A percentile compares a stretch with the other conserved stretches of the same genome.
Conservation (phyloP, 2,113 vertebrate species). For the Carettochelys insculpta region DNA sequence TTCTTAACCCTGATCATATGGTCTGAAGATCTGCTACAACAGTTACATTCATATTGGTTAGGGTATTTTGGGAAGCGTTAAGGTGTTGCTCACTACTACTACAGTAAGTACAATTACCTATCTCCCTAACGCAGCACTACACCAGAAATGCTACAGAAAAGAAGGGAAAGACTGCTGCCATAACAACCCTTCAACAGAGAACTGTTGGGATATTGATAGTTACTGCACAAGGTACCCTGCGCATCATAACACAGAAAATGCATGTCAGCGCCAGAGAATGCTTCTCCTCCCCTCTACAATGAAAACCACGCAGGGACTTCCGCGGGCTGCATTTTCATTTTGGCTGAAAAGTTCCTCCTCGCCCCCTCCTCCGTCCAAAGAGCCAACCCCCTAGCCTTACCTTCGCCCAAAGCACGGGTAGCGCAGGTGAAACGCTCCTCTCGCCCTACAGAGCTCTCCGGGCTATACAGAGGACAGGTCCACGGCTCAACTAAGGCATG, state of each 20-base stretch:
- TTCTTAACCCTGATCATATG: slow-evolving; percentile 33
- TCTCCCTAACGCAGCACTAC: not conserved
- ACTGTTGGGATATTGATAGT: slow-evolving; percentile 44
- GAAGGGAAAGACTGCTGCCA: slow-evolving; percentile 30
- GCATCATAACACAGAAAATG: slow-evolving; percentile 16
- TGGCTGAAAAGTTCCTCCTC: not conserved
- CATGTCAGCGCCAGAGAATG: not conserved
- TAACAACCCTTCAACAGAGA: slow-evolving; percentile 70
- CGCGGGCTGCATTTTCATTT: not conserved
- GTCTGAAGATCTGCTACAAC: slow-evolving; percentile 21
- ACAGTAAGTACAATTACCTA: not conserved
- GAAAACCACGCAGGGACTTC: not conserved
- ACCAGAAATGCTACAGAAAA: slow-evolving; percentile 12
- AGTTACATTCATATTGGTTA: not conserved
- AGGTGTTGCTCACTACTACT: not conserved
- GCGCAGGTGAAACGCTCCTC: not conserved
- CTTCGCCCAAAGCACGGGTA: not conserved
- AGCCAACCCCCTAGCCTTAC: slow-evolving; percentile 1
- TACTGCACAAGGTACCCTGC: slow-evolving; percentile 33
- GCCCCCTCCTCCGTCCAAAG: not conserved
- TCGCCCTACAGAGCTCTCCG: not conserved
- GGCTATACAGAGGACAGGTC: not conserved
- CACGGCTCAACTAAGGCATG: not conserved
- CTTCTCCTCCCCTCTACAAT: not conserved
- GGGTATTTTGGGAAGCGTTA: slow-evolving; percentile 19